phyloP scores from a whole-genome alignment of 1,140 invertebrate species.

The Drosophila virilis region DNA sequence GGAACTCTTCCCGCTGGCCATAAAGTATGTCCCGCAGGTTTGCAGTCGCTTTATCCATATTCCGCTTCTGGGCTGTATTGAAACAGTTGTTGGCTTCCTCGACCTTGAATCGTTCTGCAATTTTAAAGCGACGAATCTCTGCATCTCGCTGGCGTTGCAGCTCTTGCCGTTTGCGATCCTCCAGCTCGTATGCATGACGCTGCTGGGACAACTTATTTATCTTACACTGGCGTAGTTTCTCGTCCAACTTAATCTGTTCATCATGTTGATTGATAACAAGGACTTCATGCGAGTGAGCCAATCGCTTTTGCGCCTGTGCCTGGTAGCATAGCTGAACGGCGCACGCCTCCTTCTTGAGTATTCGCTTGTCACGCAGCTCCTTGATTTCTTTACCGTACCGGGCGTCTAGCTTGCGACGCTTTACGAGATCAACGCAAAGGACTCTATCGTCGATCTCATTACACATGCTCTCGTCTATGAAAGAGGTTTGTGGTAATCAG shows the following conservation, averaged over 20 bases:
- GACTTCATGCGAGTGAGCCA: slow-evolving; percentile 3
- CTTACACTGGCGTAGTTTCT: slow-evolving; percentile 55
- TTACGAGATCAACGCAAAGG: slow-evolving; percentile 57
- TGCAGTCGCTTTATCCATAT: slow-evolving; percentile 1
- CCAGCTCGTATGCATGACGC: slow-evolving; percentile 50
- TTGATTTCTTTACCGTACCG: background rate
- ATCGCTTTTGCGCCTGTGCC: slow-evolving; percentile 16
- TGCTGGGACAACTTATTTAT: slow-evolving; percentile 24
- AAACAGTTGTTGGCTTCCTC: slow-evolving; percentile 42
- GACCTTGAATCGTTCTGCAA: slow-evolving; percentile 54
- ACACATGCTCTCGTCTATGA: slow-evolving; percentile 43
- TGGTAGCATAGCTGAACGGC: slow-evolving; percentile 5
- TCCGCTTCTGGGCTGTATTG: background rate
- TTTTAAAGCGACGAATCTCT: slow-evolving; percentile 52
- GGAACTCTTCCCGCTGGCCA: slow-evolving; percentile 50
- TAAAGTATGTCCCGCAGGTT: slow-evolving; percentile 36
- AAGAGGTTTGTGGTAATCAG: background rate
- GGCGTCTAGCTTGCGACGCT: slow-evolving; percentile 47
- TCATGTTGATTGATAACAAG: slow-evolving; percentile 23
- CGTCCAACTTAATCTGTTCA: slow-evolving; percentile 39
- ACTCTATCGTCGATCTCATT: slow-evolving; percentile 53
- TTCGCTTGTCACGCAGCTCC: background rate
- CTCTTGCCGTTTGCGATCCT: slow-evolving; percentile 1
- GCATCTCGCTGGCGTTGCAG: slow-evolving; percentile 13
- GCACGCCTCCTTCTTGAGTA: background rate